Conservation (phyloP, 1,140 invertebrate species). For the Polypedilum vanderplanki region DNA sequence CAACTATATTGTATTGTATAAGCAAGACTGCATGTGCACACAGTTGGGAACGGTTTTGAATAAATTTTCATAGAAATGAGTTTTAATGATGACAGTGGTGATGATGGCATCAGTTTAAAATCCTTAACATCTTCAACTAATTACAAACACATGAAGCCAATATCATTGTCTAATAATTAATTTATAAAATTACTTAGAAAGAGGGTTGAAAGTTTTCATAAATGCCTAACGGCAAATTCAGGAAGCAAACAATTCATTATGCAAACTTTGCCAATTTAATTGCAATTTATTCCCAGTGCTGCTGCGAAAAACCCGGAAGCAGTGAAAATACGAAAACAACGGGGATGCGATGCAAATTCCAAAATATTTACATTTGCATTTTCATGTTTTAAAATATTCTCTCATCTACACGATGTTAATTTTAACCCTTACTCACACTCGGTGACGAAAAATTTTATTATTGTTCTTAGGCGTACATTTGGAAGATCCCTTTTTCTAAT, state of each 20-base stretch:
- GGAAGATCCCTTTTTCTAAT: no score
- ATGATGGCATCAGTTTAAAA: no score
- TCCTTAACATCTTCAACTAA: no score
- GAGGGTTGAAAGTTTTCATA: background rate
- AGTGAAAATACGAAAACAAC: background rate
- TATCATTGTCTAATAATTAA: background rate
- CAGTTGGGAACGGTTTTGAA: no score
- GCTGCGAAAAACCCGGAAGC: background rate
- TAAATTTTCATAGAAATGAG: no score
- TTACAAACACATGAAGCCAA: no score
- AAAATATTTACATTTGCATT: background rate
- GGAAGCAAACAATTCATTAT: conserved; percentile 13
- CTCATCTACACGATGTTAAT: background rate
- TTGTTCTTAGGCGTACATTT: background rate
- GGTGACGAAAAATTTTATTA: background rate
- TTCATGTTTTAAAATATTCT: background rate
- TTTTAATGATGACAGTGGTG: no score
- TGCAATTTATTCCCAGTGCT: background rate
- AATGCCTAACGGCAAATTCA: background rate
- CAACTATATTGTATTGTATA: no score
- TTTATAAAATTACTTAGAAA: background rate
- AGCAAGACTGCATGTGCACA: no score
- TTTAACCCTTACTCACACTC: background rate
- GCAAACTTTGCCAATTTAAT: background rate
- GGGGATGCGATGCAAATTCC: background rate